These are phyloP conservation scores for Loxodonta africana DNA, from an alignment of 2,113 vertebrate species.

Conservation along the genomic window DNA sequence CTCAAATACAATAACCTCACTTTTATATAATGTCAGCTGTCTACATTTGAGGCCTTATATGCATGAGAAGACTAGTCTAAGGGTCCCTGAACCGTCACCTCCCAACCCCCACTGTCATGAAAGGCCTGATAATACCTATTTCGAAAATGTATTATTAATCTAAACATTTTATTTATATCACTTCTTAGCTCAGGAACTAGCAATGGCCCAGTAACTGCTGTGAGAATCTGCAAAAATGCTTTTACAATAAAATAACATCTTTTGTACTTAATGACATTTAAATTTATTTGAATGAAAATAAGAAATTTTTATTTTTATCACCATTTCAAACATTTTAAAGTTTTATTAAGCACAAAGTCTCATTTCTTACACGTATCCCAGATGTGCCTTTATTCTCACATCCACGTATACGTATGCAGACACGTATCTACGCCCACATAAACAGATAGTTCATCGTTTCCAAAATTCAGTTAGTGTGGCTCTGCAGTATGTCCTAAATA, in stretches of 20 bases:
- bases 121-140: background rate
- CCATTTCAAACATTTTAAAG: background rate
- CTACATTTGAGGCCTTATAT: background rate
- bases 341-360: background rate
- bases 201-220: background rate
- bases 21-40: background rate
- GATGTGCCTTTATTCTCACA: background rate
- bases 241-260: background rate
- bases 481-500: background rate
- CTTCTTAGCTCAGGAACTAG: background rate
- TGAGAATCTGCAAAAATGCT: background rate
- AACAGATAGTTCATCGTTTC: background rate
- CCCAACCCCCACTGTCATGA: rapidly evolving
- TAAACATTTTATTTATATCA: background rate
- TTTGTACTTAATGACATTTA: background rate
- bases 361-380: too few relatives aligned
- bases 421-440: background rate
- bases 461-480: background rate
- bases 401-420: background rate
- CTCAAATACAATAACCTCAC: background rate
- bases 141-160: background rate
- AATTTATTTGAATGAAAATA: background rate
- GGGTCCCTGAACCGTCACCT: background rate
- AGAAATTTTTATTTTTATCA: background rate
- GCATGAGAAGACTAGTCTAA: background rate